Evolutionary conservation across 2,888 invertebrate species (phyloP).

Genomic region (Eupithecia vulgata): DNA sequence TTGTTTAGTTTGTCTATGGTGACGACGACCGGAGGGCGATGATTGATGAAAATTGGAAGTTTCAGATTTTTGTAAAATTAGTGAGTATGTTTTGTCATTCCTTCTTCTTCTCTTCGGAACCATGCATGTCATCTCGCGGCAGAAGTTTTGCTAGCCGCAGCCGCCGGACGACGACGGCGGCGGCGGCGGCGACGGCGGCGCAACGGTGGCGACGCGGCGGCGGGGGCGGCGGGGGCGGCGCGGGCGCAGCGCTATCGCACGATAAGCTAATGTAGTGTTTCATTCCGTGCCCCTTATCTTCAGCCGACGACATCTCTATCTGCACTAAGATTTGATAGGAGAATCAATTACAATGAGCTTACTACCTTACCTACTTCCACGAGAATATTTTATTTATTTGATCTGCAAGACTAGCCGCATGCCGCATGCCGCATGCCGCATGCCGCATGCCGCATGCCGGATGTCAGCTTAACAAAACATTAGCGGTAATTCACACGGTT

Average conservation of each 20-base stretch:
- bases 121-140: too few species aligned
- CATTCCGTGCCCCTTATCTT: neutral
- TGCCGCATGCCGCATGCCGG: too few species aligned
- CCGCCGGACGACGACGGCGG: too few species aligned
- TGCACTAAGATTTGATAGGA: neutral
- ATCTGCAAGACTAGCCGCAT: neutral
- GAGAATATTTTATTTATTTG: neutral
- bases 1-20: too few species aligned
- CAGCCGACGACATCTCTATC: neutral
- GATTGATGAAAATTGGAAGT: neutral
- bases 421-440: too few species aligned
- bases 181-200: too few species aligned
- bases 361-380: neutral
- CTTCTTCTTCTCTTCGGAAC: neutral
- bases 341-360: neutral
- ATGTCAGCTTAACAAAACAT: too few species aligned
- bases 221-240: too few species aligned
- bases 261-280: neutral
- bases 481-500: too few species aligned
- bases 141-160: too few species aligned
- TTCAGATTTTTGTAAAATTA: neutral
- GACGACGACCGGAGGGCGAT: too few species aligned
- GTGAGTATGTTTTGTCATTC: neutral
- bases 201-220: too few species aligned
- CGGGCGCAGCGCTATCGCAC: neutral